phyloP scores from a whole-genome alignment of 2,113 vertebrate genomes.

The Herpailurus yagouaroundi region DNA sequence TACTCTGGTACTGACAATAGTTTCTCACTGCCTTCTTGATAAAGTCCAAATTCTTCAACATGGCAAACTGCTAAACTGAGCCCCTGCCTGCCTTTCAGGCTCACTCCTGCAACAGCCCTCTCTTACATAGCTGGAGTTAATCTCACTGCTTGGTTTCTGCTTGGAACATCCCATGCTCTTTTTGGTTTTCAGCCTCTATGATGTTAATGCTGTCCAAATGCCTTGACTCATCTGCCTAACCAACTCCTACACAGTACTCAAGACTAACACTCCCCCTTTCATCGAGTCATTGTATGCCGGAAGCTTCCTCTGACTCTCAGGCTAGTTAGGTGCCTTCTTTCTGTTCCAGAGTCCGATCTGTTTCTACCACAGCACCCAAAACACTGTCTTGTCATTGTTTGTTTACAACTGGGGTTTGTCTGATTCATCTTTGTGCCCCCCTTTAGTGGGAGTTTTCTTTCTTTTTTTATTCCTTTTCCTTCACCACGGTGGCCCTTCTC shows the following conservation, averaged over 20 bases:
- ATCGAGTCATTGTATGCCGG: background rate
- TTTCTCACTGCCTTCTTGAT: background rate
- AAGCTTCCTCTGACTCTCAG: background rate
- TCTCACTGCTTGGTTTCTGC: background rate
- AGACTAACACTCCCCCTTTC: background rate
- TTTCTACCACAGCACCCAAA: background rate
- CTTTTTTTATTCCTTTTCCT: background rate
- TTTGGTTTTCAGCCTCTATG: slow-evolving; percentile 14
- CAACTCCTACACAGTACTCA: background rate
- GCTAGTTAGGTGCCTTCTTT: background rate
- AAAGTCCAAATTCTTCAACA: slow-evolving; percentile 33
- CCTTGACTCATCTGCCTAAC: background rate
- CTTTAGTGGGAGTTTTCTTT: background rate
- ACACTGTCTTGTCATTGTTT: background rate
- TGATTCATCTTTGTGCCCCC: background rate
- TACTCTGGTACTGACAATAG: background rate
- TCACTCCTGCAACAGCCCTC: background rate
- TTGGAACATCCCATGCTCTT: background rate
- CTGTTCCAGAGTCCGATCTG: background rate
- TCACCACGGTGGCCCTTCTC: background rate
- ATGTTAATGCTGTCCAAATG: background rate
- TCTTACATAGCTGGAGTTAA: background rate
- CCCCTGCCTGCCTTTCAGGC: background rate
- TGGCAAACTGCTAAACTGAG: background rate
- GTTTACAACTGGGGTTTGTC: background rate